These are phyloP conservation scores for Aleiodes sp. DNA, from an alignment of 1,140 invertebrate genomes.

Conservation along the genomic window DNA sequence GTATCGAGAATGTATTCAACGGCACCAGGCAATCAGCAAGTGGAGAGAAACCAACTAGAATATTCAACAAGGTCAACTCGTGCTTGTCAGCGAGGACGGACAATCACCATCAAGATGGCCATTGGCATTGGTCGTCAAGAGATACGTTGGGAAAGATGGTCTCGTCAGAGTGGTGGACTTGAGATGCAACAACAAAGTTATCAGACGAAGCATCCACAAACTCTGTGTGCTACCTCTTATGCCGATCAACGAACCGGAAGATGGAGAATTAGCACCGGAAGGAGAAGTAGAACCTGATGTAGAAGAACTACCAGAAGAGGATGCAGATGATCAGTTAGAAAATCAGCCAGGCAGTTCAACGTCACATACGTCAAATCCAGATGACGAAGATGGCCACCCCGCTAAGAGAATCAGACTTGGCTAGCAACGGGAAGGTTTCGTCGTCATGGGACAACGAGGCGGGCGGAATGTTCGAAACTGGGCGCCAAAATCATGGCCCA, in stretches of 20 bases:
- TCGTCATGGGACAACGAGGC: background rate
- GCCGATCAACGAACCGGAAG: background rate
- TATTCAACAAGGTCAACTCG: constrained; percentile 20
- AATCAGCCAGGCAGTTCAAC: background rate
- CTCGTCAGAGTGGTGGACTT: constrained; percentile 38
- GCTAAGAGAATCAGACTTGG: background rate
- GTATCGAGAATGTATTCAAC: background rate
- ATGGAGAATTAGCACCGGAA: no score
- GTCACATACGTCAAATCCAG: no score
- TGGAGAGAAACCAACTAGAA: constrained; percentile 1
- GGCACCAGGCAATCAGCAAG: constrained; percentile 2
- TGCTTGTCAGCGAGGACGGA: background rate
- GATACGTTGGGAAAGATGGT: constrained; percentile 44
- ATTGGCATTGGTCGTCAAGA: constrained; percentile 40
- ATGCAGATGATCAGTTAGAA: background rate
- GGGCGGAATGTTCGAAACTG: background rate
- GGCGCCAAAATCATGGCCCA: no score
- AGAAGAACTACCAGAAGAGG: no score
- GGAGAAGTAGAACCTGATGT: no score
- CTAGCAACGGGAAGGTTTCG: background rate
- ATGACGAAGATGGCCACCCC: no score
- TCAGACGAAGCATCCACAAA: background rate
- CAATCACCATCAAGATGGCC: constrained; percentile 47
- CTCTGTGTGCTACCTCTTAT: background rate
- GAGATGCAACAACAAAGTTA: background rate